Evolutionary conservation across 1,140 invertebrate genomes (phyloP), one percentile per base, ranked within the genome.

Genomic region (Schlechtendalia chinensis): DNA sequence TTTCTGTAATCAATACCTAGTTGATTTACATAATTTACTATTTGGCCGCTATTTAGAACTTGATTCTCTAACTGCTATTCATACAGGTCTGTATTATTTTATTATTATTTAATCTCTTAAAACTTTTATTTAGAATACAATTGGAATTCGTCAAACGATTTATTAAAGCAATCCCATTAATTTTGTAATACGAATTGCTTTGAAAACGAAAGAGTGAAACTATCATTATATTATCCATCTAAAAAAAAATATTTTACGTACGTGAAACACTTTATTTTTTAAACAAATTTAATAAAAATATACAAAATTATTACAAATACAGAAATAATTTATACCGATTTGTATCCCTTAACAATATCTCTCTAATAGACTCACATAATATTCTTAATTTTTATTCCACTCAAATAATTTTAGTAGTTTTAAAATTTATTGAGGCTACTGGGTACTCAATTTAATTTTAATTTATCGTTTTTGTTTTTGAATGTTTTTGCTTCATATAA

Each of bases 41-140:
- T 45, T 39, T 29, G 17, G 22, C 32, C 63, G 11, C 29, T 39
- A 11, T 65, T 65, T 65, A 39, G 19, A 5, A 65, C 63, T 39
- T 82, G 81, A 24, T 17, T 82, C 83, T n/a, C 29, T 29, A 2
- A n/a, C 19, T n/a, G 29, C 17, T 65, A 65, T 39, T 65, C 5
- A 39, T 39, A 17, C 19, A 19, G 6, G 12, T 14, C 63, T 29
- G 29, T 65, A 12, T 16, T 39, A 29, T 65, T 61, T 32, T 65
- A 67, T 67, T 67, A n/a, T n/a, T n/a, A n/a, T n/a, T n/a, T n/a
- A 67, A 67, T 67, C 63, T 1, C n/a, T 39, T 22, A 45, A 67
- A 39, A n/a, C 19, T 22, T 67, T 10, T 39, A 39, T n/a, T 67
- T 22, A 6, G 22, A 67, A 45, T 39, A 14, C 16, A 3, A 67